These are phyloP conservation scores for Cherax quadricarinatus DNA, from an alignment of 1,140 invertebrate genomes.

Conservation along the genomic window DNA sequence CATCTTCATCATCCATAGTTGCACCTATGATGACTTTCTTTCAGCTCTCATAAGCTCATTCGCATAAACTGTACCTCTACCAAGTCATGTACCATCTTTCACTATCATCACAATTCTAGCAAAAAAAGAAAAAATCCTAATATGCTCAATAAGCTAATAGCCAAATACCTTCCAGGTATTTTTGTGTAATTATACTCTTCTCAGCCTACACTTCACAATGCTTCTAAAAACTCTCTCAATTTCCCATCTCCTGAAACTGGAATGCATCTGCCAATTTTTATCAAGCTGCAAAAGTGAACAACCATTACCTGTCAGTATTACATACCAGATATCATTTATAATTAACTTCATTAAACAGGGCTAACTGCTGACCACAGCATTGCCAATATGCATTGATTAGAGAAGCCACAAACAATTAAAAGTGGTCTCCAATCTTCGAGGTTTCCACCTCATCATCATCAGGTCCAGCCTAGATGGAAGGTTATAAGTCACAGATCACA, in stretches of 20 bases:
- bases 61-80: too few relatives aligned
- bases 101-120: too few relatives aligned
- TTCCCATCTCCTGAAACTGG: background rate
- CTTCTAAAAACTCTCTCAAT: background rate
- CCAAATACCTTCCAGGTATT: background rate
- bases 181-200: background rate
- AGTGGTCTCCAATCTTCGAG: background rate
- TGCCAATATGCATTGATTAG: background rate
- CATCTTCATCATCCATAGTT: too few relatives aligned
- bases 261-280: background rate
- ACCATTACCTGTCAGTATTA: background rate
- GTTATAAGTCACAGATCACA: conserved; percentile 2
- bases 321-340: background rate
- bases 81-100: too few relatives aligned
- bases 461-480: background rate
- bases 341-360: background rate
- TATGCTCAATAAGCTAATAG: background rate
- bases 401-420: background rate
- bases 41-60: too few relatives aligned
- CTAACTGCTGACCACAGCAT: background rate
- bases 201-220: background rate
- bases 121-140: too few relatives aligned
- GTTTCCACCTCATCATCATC: background rate
- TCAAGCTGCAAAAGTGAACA: background rate
- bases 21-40: too few relatives aligned